Evolutionary conservation across 2,888 invertebrate species (phyloP), one percentile per base, ranked within the genome.

Genomic region (Helicoverpa assulta): DNA sequence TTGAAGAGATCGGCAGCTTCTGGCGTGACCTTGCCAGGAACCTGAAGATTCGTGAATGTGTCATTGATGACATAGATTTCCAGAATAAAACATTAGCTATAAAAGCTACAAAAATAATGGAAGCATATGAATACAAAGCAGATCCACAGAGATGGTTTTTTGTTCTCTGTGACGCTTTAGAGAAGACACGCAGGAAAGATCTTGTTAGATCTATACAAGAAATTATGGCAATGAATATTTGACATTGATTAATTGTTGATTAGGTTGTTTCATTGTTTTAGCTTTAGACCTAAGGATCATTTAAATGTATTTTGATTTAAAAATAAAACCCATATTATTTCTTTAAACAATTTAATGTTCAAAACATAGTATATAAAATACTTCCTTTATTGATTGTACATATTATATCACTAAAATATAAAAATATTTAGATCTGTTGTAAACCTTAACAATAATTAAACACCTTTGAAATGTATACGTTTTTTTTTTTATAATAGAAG

Each of bases 11-110:
- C 77, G 95, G 95, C 7, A 88, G 82, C 54, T 88, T 80, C 64
- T 95, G 95, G 95, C 87, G 90, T 51, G 92, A 93, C 53, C 84
- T 95, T 8, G 95, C 89, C 19, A 91, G 95, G 71, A 91, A 90
- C 73, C 86, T 95, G 29, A 89, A 88, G 63, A 87, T 95, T 14
- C 86, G 89, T 66, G 95, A 95, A 88, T 78, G 87, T 73, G 83
- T 72, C 2, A 95, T 95, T 67, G 92, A 94, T 81, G 86, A 92
- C 26, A 92, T 95, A 78, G 91, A 95, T 62, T 72, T 77, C 21
- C 86, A 88, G 52, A 80, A 89, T 63, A 85, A 78, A 54, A 83
- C 78, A 29, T 53, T 89, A 19, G 52, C 73, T 40, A 82, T 82
- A 5, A 95, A 94, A 80, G 92, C 91, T n/a, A 75, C 67, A 43